These are phyloP conservation scores for Probaryconus sp. DNA, from an alignment of 1,140 invertebrate genomes.

Conservation along the genomic window DNA sequence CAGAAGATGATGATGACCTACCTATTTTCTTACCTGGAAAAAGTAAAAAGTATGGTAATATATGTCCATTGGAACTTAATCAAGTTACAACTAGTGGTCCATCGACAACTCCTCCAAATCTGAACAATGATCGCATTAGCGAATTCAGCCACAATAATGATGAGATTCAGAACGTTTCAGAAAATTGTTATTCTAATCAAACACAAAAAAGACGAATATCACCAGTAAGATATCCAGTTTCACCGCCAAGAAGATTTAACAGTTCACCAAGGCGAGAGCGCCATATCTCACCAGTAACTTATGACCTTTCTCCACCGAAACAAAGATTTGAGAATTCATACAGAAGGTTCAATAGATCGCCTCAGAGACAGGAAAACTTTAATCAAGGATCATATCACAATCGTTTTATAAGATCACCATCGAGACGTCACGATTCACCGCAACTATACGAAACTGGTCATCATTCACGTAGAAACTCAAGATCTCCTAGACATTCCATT, in stretches of 20 bases:
- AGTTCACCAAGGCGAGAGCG: neutral
- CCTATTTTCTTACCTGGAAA: constrained; percentile 31
- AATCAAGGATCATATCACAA: neutral
- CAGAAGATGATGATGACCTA: neutral
- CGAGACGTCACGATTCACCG: neutral
- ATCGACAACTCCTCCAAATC: too few species aligned
- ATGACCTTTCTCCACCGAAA: neutral
- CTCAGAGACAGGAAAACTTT: neutral
- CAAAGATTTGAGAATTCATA: neutral
- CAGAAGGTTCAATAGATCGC: neutral
- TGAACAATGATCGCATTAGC: too few species aligned
- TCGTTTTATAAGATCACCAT: constrained; percentile 14
- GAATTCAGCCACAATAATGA: too few species aligned
- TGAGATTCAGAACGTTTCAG: too few species aligned
- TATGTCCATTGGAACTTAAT: constrained; percentile 33
- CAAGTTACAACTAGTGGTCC: neutral
- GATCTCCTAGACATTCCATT: constrained; percentile 9
- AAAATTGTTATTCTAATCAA: neutral
- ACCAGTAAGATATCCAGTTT: neutral
- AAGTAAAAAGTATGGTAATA: constrained; percentile 46
- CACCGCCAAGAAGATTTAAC: neutral
- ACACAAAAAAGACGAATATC: neutral
- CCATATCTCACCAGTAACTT: neutral
- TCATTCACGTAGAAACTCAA: constrained; percentile 6
- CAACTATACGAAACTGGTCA: neutral